Conservation (phyloP, 2,888 invertebrate genomes). For the Monopis laevigella region DNA sequence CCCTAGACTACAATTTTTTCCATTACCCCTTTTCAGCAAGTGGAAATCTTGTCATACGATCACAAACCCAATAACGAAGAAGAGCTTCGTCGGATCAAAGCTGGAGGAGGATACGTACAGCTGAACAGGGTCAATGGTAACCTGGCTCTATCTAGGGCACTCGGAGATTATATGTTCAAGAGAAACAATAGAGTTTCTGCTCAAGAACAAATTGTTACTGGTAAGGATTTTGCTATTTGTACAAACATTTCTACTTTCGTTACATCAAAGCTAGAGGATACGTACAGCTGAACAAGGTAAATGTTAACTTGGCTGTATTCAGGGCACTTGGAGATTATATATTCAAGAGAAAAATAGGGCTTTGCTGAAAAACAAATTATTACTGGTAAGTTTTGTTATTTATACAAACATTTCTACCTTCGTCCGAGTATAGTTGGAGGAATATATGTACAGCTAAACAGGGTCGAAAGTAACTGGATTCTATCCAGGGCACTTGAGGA, state of each 20-base stretch:
- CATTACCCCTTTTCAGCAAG: too few species aligned
- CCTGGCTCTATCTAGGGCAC: constrained; percentile 92
- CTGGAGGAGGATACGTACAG: constrained; percentile 98
- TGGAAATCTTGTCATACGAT: constrained; percentile 84
- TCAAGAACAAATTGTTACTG: constrained; percentile 97
- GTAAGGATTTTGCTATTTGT: constrained; percentile 64
- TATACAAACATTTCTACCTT: too few species aligned
- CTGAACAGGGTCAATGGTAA: constrained; percentile 98
- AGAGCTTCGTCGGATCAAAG: constrained; percentile 88
- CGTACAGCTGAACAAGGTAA: constrained; percentile 97
- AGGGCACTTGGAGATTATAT: constrained; percentile 97
- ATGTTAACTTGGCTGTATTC: constrained; percentile 96
- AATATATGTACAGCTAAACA: constrained; percentile 96
- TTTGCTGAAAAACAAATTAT: constrained; percentile 99
- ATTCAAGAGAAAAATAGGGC: constrained; percentile 96
- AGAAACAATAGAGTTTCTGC: constrained; percentile 84
- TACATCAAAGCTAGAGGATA: constrained; percentile 96
- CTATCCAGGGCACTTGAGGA: constrained; percentile 96
- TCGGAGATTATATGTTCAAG: constrained; percentile 98
- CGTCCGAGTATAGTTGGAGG: constrained; percentile 93
- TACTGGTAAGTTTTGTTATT: constrained; percentile 87
- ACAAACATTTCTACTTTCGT: too few species aligned
- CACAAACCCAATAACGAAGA: constrained; percentile 94
- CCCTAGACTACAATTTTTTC: too few species aligned
- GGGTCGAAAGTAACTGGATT: constrained; percentile 98